These are phyloP conservation scores for Montipora foliosa DNA, from an alignment of 64 coral and sea anemone species.

Conservation along the genomic window DNA sequence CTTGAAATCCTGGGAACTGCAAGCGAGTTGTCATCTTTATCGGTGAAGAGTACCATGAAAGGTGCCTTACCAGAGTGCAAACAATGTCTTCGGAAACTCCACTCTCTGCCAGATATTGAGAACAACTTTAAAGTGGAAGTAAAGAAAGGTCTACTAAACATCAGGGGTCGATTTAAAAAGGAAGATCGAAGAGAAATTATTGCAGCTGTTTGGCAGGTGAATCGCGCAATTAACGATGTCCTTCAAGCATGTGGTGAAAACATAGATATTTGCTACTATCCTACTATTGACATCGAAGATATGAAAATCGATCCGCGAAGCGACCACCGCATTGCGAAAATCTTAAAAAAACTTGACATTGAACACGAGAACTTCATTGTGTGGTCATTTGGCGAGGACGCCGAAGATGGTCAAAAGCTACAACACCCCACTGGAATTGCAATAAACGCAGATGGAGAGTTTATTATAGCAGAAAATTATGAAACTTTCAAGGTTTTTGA, in stretches of 20 bases:
- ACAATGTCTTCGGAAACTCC: too few relatives aligned
- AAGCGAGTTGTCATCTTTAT: too few relatives aligned
- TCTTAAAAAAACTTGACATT: background rate
- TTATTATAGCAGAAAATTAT: background rate
- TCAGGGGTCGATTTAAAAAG: too few relatives aligned
- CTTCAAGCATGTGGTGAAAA: background rate
- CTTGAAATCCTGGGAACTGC: too few relatives aligned
- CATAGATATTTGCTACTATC: background rate
- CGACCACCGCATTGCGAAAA: background rate
- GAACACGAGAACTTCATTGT: background rate
- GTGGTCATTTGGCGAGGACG: background rate
- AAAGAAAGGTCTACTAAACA: too few relatives aligned
- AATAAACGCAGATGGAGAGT: background rate
- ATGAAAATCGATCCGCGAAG: constrained; percentile 3
- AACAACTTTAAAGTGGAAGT: too few relatives aligned
- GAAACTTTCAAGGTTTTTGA: constrained; percentile 3
- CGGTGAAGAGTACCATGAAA: too few relatives aligned
- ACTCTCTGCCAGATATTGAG: too few relatives aligned
- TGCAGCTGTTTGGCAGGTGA: background rate
- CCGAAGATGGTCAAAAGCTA: background rate
- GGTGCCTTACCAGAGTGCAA: too few relatives aligned
- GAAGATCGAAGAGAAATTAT: too few relatives aligned
- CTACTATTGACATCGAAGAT: background rate
- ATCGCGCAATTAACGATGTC: constrained; percentile 8
- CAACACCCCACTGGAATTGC: too few relatives aligned